phyloP scores from a whole-genome alignment of 2,797 vertebrate genomes.

The Hybognathus amarus region DNA sequence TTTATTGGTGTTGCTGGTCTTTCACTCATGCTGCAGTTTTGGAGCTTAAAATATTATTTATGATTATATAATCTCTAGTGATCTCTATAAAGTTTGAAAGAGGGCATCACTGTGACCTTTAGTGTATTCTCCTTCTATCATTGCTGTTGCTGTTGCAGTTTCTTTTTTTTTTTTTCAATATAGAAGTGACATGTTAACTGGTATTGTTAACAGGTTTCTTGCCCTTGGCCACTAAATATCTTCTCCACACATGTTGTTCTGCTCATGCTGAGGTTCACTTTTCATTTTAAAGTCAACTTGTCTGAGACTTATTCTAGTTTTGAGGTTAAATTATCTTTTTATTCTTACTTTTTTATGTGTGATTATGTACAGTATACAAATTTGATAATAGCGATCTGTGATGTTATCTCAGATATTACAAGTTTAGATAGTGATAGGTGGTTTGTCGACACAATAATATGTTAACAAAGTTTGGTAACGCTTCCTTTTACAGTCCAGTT shows the following conservation, averaged over 20 bases:
- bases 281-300: not conserved
- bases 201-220: not conserved
- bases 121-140: slow-evolving; percentile 25
- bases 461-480: not conserved
- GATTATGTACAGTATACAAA: not conserved
- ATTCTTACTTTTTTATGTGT: too few species aligned
- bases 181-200: slow-evolving; percentile 12
- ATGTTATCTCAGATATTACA: not conserved
- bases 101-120: slow-evolving; percentile 61
- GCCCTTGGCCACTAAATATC: not conserved
- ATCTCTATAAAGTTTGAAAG: slow-evolving; percentile 72
- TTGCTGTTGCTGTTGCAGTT: slow-evolving; percentile 6
- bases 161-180: not conserved
- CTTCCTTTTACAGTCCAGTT: too few species aligned
- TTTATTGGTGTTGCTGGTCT: slow-evolving; percentile 54
- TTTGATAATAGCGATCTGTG: not conserved
- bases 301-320: not conserved
- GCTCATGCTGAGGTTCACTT: not conserved
- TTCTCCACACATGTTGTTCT: not conserved
- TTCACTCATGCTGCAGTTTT: slow-evolving; percentile 65
- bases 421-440: not conserved
- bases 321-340: not conserved
- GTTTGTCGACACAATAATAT: not conserved
- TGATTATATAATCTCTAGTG: slow-evolving; percentile 78
- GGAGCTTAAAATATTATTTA: slow-evolving; percentile 70